Evolutionary conservation across 2,888 invertebrate species (phyloP), one percentile per base, ranked within the genome.

Genomic region (Acanthosepion esculentum): DNA sequence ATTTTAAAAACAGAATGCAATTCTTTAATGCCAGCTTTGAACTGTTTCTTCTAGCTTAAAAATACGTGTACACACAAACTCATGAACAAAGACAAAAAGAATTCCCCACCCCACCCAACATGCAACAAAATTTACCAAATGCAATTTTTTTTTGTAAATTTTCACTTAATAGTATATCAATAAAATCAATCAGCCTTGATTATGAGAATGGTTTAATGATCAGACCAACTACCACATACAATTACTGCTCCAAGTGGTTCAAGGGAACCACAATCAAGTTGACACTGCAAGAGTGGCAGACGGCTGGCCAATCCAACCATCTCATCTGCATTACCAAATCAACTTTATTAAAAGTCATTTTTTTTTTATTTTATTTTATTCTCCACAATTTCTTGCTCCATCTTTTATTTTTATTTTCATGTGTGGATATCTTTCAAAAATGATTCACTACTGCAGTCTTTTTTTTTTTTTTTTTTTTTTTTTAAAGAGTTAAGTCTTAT

Each of bases 151-250:
- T 78, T 78, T n/a, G 2, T 12, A 23, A 78, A 33, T n/a, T 15
- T 78, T 78, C 12, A 78, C 78, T 78, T 78, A 33, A 92, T 92
- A 48, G 92, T 26, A 92, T 12, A 48, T 48, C 26, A 92, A 50
- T 50, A 93, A 93, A 93, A 48, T 93, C 92, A 93, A 93, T 93
- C 92, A 93, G 92, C 92, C 12, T 93, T 50, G 92, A 93, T 50
- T 93, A 94, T 33, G 94, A 94, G 94, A 94, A 50, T 64, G 64
- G 64, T 94, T 94, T 94, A 94, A 94, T 94, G 48, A 33, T 55
- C 53, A 94, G 55, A 94, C 94, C 94, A 94, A 94, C 94, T 55
- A 94, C 94, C 94, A 94, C 94, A 94, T 94, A 94, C 94, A 94
- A 50, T 92, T 92, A 48, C 48, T 18, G 33, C 33, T 33, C 12